These are phyloP conservation scores for Gila robusta DNA, from an alignment of 2,797 vertebrate genomes.

Conservation along the genomic window DNA sequence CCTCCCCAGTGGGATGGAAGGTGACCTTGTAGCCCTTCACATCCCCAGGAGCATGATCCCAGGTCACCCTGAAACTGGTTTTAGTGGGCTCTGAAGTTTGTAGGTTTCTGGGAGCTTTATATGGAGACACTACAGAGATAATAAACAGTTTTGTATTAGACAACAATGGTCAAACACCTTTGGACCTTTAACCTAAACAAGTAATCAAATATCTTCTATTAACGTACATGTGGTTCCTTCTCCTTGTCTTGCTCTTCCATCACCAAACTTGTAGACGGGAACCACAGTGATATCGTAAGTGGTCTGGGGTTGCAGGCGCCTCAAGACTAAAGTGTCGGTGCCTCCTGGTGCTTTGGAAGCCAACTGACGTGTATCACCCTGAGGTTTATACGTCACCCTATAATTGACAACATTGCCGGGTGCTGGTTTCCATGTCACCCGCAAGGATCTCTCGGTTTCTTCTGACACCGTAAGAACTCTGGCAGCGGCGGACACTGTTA, in stretches of 20 bases:
- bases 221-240: slow-evolving; percentile 92
- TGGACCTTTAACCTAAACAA: neutral
- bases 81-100: slow-evolving; percentile 94
- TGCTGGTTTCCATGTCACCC: slow-evolving; percentile 90
- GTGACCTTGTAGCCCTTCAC: slow-evolving; percentile 95
- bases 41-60: slow-evolving; percentile 92
- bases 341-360: slow-evolving; percentile 87
- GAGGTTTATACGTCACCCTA: slow-evolving; percentile 89
- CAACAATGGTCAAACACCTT: neutral
- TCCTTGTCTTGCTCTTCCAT: slow-evolving; percentile 92
- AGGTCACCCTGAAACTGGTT: slow-evolving; percentile 96
- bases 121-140: slow-evolving; percentile 84
- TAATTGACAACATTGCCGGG: slow-evolving; percentile 94
- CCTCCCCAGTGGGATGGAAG: slow-evolving; percentile 88
- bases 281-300: slow-evolving; percentile 91
- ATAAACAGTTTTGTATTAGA: neutral
- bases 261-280: slow-evolving; percentile 90
- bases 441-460: slow-evolving; percentile 93
- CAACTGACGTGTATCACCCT: slow-evolving; percentile 85
- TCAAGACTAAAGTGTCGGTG: slow-evolving; percentile 84
- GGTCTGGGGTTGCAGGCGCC: slow-evolving; percentile 87
- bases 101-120: slow-evolving; percentile 93
- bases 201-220: slow-evolving; percentile 12
- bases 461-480: slow-evolving; percentile 87
- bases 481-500: slow-evolving; percentile 85